Base-by-base conservation (phyloP, 1,140 invertebrate genomes). In the Aphis craccivora region DNA sequence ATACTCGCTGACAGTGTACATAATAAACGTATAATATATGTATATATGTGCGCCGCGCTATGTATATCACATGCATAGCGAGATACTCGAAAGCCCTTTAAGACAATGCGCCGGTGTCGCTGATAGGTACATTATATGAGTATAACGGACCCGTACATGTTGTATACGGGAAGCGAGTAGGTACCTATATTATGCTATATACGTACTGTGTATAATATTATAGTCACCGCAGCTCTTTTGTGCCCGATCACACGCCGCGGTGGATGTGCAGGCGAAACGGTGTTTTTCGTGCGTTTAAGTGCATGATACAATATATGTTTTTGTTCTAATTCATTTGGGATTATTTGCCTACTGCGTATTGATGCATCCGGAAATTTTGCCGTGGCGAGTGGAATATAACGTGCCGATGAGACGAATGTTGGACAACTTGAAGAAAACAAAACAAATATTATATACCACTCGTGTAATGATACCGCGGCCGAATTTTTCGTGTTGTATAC, bases 31-130 rank as follows among this genome's bases (percentile, higher is more conserved):
- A 23, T 25, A 45, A 45, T 86, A 30, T 86, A 86, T 23, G 23
- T 43, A 83, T 83, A 45, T 40, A 9, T 30, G 25, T 23, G 23
- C 9, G 37, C 37, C 9, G 9, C 81, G 37, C 81, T n/a, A 67
- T 18, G 18, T 76, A 76, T 76, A 76, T n/a, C 60, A n/a, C n/a
- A 76, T 76, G 14, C 60, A 6, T 30, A 25, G 25, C 8, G 60
- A 76, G 11, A 40, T 18, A 86, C 84, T 86, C 84, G 84, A 86
- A 86, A 86, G 84, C 84, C 37, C 55, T 67, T 43, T 76, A 92
- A 92, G 76, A 92, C 91, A 92, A 92, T 92, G 91, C 22, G 91
- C n/a, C 91, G 22, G 91, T 92, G 91, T 92, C 91, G 37, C 51
- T 92, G 67, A 84, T 83, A 51, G 23, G 45, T 92, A 76, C 60